Evolutionary conservation across 2,888 invertebrate genomes (phyloP).

Genomic region (Tetranychus truncatus): DNA sequence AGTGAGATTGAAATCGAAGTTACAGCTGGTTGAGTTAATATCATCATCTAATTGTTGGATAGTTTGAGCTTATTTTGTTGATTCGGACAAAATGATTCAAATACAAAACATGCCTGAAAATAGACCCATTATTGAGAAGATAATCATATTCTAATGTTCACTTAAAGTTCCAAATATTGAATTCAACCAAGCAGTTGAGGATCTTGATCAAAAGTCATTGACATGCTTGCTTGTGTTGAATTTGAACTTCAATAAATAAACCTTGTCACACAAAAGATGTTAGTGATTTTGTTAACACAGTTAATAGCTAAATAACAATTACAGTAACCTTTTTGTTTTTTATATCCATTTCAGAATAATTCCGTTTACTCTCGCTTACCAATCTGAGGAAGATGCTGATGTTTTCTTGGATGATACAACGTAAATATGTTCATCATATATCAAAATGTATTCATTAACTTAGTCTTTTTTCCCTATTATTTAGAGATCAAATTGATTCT

Average conservation of each 20-base stretch:
- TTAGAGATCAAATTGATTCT: neutral
- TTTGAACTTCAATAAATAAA: neutral
- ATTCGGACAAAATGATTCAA: neutral
- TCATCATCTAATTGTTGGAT: neutral
- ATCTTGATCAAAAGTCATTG: neutral
- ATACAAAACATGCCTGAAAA: neutral
- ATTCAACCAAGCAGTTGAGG: neutral
- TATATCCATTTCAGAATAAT: conserved; percentile 19
- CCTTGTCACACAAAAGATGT: neutral
- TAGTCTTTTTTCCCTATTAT: neutral
- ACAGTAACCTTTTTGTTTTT: too few relatives aligned
- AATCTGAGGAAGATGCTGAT: conserved; percentile 17
- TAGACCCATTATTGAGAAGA: neutral
- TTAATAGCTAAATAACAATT: neutral
- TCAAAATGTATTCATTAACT: neutral
- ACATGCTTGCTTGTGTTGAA: neutral
- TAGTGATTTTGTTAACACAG: neutral
- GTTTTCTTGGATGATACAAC: conserved; percentile 1
- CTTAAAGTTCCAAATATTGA: neutral
- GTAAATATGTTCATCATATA: neutral
- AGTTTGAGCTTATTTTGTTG: neutral
- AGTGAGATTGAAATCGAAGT: conserved; percentile 5
- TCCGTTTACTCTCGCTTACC: conserved; percentile 18
- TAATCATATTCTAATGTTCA: neutral
- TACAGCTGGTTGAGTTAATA: neutral